Evolutionary conservation across 2,797 vertebrate species (phyloP).

Genomic region (Sebastes goodei): DNA sequence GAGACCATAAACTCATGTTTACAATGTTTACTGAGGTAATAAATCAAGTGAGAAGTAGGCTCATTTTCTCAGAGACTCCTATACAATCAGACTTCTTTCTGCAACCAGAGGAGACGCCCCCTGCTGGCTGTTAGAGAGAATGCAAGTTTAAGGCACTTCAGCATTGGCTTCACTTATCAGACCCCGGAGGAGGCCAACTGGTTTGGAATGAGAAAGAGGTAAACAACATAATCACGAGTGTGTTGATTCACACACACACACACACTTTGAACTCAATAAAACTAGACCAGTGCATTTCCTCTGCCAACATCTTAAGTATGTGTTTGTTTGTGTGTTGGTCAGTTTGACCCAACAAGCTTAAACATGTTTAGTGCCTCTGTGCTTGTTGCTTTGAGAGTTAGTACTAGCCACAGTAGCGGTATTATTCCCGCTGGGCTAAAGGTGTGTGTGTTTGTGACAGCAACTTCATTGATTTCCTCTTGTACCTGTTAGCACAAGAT

Average conservation of each 20-base stretch:
- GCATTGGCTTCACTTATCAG: too few relatives aligned
- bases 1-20: too few relatives aligned
- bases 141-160: too few relatives aligned
- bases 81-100: too few relatives aligned
- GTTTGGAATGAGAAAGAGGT: neutral
- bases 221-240: neutral
- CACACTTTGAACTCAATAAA: slow-evolving; percentile 28
- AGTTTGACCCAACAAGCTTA: neutral
- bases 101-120: too few relatives aligned
- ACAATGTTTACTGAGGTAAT: too few relatives aligned
- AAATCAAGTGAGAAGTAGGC: too few relatives aligned
- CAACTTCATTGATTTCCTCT: slow-evolving; percentile 20
- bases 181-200: rapidly evolving
- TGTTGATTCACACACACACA: neutral
- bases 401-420: neutral
- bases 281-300: neutral
- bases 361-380: neutral
- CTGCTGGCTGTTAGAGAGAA: too few relatives aligned
- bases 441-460: neutral
- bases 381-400: neutral
- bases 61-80: too few relatives aligned
- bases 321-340: neutral
- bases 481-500: neutral
- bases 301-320: neutral
- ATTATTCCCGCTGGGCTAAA: neutral